Evolutionary conservation across 2,888 invertebrate genomes (phyloP).

Genomic region (Luperina nickerlii): DNA sequence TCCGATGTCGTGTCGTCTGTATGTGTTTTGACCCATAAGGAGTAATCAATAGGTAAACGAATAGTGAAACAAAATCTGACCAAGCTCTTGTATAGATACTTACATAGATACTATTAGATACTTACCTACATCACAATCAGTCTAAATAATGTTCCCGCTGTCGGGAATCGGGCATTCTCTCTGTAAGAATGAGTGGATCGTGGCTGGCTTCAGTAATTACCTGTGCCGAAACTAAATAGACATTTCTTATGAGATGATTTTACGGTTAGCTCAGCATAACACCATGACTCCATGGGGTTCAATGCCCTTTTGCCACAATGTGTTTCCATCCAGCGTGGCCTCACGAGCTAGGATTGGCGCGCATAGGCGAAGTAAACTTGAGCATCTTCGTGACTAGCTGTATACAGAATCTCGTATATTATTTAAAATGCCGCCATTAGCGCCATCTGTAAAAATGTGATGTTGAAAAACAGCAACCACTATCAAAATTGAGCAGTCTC

Average conservation of each 20-base stretch:
- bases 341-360: too few relatives aligned
- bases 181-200: not conserved
- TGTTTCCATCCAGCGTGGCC: too few relatives aligned
- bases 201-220: not conserved
- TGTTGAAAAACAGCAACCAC: too few relatives aligned
- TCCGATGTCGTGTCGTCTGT: too few relatives aligned
- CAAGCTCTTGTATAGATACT: not conserved
- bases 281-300: slow-evolving; percentile 20
- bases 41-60: not conserved
- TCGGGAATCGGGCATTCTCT: not conserved
- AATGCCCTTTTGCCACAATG: slow-evolving; percentile 11
- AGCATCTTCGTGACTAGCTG: not conserved
- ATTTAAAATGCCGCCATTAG: not conserved
- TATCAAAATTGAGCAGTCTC: not conserved
- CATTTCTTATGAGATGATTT: not conserved
- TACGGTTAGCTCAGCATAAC: not conserved
- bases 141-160: not conserved
- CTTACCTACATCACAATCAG: not conserved
- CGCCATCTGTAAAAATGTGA: slow-evolving; percentile 17
- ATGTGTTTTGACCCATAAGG: too few relatives aligned
- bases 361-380: not conserved
- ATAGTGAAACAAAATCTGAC: not conserved
- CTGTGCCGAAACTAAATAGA: not conserved
- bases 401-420: not conserved
- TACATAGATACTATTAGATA: not conserved